Base-by-base conservation (phyloP, 92 coral and sea anemone genomes). In the Micromussa lordhowensis region DNA sequence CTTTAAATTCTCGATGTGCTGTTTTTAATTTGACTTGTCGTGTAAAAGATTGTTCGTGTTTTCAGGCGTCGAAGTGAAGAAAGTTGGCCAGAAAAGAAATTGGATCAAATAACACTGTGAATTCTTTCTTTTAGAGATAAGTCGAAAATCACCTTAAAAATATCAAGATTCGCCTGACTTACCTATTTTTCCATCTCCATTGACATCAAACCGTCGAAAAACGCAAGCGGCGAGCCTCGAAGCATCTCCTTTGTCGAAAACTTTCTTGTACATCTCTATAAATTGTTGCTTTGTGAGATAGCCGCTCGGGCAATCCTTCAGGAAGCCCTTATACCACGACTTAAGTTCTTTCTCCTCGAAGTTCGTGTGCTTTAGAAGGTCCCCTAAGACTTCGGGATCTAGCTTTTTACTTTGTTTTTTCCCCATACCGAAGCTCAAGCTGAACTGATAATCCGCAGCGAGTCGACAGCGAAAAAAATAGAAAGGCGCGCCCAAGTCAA, bases 161-260 rank as follows among this genome's bases (percentile, higher is more conserved):
- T 48, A 75, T 75, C 73, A 68, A 77, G 64, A 40, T 61, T 78
- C 15, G 34, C 73, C 49, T 53, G 55, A 29, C 97, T 93, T 84
- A 94, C 99, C 99, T 71, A 97, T 97, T 97, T 96, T 97, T 3
- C 98, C 99, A 72, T 97, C 99, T 61, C 92, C 89, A 88, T 97
- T 97, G 48, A 92, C 99, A 82, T 97, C 99, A 84, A 97, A 97
- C 14, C 98, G 94, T 31, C 99, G 96, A 82, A 97, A 97, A 22
- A 97, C 96, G 58, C 98, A 96, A 34, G 98, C 95, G 28, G 99
- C 99, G 36, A 97, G 95, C 78, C 92, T 91, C 59, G 98, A 91
- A 51, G 99, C 98, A 68, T 97, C 99, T 57, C 99, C 99, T 82
- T 95, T 94, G 80, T 96, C 93, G 87, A 97, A 97, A 3, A 97